Evolutionary conservation across 2,888 invertebrate species (phyloP).

Genomic region (Eumacrocentrus americanus): DNA sequence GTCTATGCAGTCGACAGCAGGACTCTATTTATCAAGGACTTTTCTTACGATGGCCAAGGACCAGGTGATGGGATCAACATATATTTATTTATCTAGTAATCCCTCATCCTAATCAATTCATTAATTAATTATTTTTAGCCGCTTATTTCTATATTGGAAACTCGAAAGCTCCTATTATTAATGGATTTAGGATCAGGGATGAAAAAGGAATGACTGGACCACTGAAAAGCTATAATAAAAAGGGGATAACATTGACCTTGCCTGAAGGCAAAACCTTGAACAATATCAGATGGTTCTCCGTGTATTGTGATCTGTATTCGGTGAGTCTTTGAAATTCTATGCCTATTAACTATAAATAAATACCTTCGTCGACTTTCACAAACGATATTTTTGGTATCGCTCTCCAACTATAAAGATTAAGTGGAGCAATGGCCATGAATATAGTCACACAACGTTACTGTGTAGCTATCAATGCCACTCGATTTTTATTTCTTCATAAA

Average conservation of each 20-base stretch:
- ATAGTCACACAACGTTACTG: no score
- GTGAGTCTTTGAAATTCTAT: conserved; percentile 66
- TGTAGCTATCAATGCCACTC: conserved; percentile 6
- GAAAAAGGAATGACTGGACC: conserved; percentile 80
- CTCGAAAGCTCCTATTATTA: conserved; percentile 70
- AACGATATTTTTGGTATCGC: conserved; percentile 3
- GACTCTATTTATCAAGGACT: conserved; percentile 85
- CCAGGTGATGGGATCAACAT: conserved; percentile 68
- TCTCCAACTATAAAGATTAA: conserved; percentile 2
- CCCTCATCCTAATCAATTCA: no score
- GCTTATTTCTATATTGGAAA: conserved; percentile 90
- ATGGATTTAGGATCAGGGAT: conserved; percentile 78
- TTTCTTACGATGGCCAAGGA: conserved; percentile 90
- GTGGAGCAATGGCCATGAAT: conserved; percentile 5
- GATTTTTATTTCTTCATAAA: no score
- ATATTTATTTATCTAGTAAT: no score
- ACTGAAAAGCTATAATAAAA: conserved; percentile 80
- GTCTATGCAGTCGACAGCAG: conserved; percentile 88
- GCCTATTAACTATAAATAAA: not conserved
- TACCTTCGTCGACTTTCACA: conserved; percentile 1
- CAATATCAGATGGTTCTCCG: conserved; percentile 85
- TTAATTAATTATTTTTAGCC: conserved; percentile 66
- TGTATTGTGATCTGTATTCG: conserved; percentile 90
- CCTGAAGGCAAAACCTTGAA: conserved; percentile 85
- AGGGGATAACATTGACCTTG: conserved; percentile 81